Conservation (phyloP, 1,140 invertebrate genomes). For the Belonocnema kinseyi region DNA sequence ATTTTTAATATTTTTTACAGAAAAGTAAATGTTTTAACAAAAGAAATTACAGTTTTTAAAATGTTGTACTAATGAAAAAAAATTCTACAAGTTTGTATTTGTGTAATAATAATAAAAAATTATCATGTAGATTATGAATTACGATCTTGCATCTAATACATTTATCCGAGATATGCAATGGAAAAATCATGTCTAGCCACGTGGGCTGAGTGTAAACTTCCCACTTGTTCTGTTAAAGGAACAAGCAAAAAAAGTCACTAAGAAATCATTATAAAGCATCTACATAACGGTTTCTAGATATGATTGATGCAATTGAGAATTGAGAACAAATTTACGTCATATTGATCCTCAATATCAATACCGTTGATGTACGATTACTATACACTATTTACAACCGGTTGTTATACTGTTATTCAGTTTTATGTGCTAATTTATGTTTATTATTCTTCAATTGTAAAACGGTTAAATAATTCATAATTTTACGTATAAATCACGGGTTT, state of each 20-base stretch:
- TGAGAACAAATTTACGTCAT: constrained; percentile 51
- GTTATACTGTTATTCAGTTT: neutral
- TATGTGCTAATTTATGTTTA: neutral
- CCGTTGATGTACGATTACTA: neutral
- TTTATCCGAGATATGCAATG: neutral
- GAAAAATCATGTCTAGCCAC: constrained; percentile 8
- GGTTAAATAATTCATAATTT: neutral
- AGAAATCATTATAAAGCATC: neutral
- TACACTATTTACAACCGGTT: neutral
- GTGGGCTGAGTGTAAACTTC: neutral
- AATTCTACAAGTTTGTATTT: neutral
- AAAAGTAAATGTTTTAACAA: no score
- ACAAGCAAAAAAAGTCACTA: constrained; percentile 1
- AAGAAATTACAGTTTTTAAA: no score
- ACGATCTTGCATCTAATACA: neutral
- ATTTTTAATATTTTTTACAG: no score
- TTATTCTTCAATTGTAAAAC: neutral
- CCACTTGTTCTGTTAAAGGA: constrained; percentile 18
- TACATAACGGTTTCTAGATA: neutral
- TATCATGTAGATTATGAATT: neutral
- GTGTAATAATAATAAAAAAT: neutral
- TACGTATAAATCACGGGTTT: no score
- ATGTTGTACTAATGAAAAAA: no score
- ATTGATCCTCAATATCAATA: neutral
- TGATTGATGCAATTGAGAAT: constrained; percentile 53